Evolutionary conservation across 2,113 vertebrate species (phyloP), one percentile per base, ranked within the genome.

Genomic region (Xenotilapia longispinis): DNA sequence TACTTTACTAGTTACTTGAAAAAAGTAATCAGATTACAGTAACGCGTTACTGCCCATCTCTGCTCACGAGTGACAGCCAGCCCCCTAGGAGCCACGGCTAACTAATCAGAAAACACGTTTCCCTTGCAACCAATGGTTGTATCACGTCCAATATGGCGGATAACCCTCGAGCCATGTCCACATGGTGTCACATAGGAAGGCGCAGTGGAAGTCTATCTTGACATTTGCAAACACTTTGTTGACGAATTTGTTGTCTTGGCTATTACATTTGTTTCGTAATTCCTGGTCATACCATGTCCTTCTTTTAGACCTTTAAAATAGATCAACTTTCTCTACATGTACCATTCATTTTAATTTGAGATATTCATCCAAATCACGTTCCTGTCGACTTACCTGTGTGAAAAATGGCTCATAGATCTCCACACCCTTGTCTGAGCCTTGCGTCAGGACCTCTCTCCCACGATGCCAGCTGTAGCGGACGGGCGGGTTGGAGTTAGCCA

Each of bases 401-500:
- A 99, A 99, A 97, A 99, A 99, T 58, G 99, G 99, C 91, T 99
- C 98, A 5, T 99, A 99, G 95, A 99, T 99, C 95, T 99, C 98
- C 73, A 99, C 98, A 0, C 98, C 99, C 91, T 99, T 99, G 95
- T 99, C 99, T 0, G 98, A 98, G 36, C 98, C 98, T 90, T 99
- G 99, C 2, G 99, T 97, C 87, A 99, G 94, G 2, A 99, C 97
- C 84, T 99, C 98, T 14, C 98, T 96, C 19, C 98, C 98, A 0
- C 98, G 97, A 36, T 98, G 96, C 99, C 99, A 99, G 95, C 98
- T 99, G 94, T 99, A 99, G 84, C 98, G 98, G 31, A 99, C 98
- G 0, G 99, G 98, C 0, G 99, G 99, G 84, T 99, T 99, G 87
- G 99, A 99, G 92, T 99, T 99, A 88, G 98, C 99, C 28, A 99